Evolutionary conservation across 1,140 invertebrate species (phyloP).

Genomic region (Thaumatotibia leucotreta): DNA sequence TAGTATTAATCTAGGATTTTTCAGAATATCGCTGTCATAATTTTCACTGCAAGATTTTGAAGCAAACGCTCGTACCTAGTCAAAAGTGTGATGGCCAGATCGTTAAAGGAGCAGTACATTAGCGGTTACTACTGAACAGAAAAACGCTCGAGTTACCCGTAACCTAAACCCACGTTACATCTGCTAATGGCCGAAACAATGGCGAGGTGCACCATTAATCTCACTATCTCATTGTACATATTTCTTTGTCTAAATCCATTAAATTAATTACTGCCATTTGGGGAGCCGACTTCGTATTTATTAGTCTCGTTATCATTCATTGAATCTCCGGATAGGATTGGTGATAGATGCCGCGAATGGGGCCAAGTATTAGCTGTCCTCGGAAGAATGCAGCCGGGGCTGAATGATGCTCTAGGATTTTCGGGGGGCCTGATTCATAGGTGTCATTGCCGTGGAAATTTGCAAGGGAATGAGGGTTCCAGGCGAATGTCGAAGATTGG

Average conservation of each 20-base stretch:
- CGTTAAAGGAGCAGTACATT: conserved; percentile 29
- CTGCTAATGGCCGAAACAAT: conserved; percentile 53
- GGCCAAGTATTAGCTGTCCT: conserved; percentile 61
- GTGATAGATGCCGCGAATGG: conserved; percentile 63
- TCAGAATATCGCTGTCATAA: no score
- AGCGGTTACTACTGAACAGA: conserved; percentile 45
- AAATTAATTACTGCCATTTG: conserved; percentile 70
- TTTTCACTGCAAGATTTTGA: no score
- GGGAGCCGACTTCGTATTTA: conserved; percentile 66
- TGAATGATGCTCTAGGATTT: conserved; percentile 58
- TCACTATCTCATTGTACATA: conserved; percentile 69
- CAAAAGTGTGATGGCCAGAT: neutral
- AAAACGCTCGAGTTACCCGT: conserved; percentile 29
- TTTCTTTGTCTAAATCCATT: conserved; percentile 74
- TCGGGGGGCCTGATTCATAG: conserved; percentile 40
- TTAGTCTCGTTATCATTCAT: conserved; percentile 73
- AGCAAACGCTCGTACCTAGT: no score
- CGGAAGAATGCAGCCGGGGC: conserved; percentile 55
- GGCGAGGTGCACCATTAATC: conserved; percentile 48
- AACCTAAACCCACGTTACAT: conserved; percentile 26
- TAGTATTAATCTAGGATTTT: no score
- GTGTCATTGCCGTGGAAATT: conserved; percentile 57
- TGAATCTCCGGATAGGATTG: conserved; percentile 62
- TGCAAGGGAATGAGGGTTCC: conserved; percentile 52
- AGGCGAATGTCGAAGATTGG: conserved; percentile 36